Percentiles rank a stretch among this genome's conserved stretches.
These are phyloP conservation scores for Hymenochirus boettgeri DNA, from an alignment of 2,113 vertebrate species.

Conservation along the genomic window DNA sequence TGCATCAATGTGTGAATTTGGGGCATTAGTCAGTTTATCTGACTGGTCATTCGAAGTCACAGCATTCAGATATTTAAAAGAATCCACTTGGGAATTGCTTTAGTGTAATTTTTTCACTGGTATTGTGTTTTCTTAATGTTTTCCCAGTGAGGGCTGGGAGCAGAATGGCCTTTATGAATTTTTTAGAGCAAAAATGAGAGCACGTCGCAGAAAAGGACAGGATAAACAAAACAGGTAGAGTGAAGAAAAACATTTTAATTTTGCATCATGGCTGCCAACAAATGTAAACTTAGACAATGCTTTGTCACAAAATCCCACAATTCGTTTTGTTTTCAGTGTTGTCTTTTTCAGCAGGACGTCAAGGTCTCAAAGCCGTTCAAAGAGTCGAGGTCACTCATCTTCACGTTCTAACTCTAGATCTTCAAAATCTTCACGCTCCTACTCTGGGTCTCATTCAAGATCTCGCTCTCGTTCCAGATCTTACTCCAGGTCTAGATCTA, in stretches of 20 bases:
- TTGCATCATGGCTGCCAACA: background rate
- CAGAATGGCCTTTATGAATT: conserved; percentile 97
- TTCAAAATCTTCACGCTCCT: conserved; percentile 91
- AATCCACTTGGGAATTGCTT: too few relatives aligned
- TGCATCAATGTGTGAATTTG: too few relatives aligned
- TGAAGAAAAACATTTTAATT: background rate
- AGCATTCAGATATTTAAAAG: too few relatives aligned
- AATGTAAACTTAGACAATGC: too few relatives aligned
- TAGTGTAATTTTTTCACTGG: too few relatives aligned
- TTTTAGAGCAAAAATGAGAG: conserved; percentile 96
- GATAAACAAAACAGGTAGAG: conserved; percentile 88
- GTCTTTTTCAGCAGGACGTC: conserved; percentile 62
- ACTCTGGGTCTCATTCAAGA: conserved; percentile 76
- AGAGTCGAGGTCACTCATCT: conserved; percentile 86
- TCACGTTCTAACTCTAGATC: conserved; percentile 87
- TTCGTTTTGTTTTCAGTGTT: background rate
- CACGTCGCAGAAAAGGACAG: conserved; percentile 86
- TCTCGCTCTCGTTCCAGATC: conserved; percentile 77
- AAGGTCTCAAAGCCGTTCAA: conserved; percentile 81
- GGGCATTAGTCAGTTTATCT: too few relatives aligned
- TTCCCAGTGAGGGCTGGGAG: conserved; percentile 90
- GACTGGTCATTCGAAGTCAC: too few relatives aligned
- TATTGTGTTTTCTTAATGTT: background rate
- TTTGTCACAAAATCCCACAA: too few relatives aligned
- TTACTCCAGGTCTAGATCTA: conserved; percentile 86